Evolutionary conservation across 1,140 invertebrate species (phyloP).

Genomic region (Lethrus apterus): DNA sequence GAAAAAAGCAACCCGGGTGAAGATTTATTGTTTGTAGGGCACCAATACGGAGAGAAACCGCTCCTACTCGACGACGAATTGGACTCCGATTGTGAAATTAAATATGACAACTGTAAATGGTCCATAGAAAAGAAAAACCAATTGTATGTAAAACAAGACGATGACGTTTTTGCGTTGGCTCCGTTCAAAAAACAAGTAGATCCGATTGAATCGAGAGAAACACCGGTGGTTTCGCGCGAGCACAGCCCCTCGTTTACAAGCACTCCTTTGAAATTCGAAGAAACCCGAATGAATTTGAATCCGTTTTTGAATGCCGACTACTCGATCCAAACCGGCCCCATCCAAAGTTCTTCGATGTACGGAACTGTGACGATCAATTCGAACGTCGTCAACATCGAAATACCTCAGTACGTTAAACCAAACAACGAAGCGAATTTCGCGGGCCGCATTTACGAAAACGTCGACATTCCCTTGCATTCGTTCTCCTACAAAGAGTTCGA

Average conservation of each 20-base stretch:
- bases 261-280: conserved; percentile 2
- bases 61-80: conserved; percentile 72
- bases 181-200: conserved; percentile 52
- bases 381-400: conserved; percentile 21
- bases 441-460: conserved; percentile 22
- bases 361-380: conserved; percentile 25
- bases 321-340: conserved; percentile 10
- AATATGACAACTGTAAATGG: conserved; percentile 33
- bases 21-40: conserved; percentile 57
- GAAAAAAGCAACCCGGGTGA: conserved; percentile 31
- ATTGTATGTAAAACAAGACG: conserved; percentile 27
- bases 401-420: conserved; percentile 8
- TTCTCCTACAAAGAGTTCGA: not conserved
- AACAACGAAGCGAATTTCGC: not conserved
- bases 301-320: conserved; percentile 27
- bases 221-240: conserved; percentile 3
- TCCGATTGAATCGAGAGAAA: conserved; percentile 5
- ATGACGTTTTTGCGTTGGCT: conserved; percentile 68
- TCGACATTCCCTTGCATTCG: conserved; percentile 3
- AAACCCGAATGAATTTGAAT: conserved; percentile 14
- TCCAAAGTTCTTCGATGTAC: conserved; percentile 26
- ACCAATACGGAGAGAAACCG: conserved; percentile 72
- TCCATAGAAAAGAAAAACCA: conserved; percentile 31
- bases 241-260: conserved; percentile 1
- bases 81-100: conserved; percentile 53